These are phyloP conservation scores for Donacobius atricapilla DNA, from an alignment of 2,113 vertebrate species.

Conservation along the genomic window DNA sequence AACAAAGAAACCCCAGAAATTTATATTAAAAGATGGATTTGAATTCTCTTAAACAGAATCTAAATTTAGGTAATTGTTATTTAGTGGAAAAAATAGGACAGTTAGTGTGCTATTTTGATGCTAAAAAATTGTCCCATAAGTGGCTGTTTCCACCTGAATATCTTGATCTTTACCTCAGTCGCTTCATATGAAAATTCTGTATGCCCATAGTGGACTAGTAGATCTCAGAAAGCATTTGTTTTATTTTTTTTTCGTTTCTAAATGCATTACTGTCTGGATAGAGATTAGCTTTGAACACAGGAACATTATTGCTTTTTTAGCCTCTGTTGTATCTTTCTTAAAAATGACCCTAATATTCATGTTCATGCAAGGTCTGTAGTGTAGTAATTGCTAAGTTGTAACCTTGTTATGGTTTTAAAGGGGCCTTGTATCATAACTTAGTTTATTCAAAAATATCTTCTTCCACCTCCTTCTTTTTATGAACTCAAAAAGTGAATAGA, in stretches of 20 bases:
- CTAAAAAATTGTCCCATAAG: background rate
- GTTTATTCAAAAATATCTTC: background rate
- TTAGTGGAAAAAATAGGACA: background rate
- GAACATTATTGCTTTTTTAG: background rate
- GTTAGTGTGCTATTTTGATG: background rate
- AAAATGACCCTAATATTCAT: background rate
- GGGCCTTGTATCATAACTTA: background rate
- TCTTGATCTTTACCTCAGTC: background rate
- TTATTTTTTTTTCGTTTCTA: background rate
- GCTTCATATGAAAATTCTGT: background rate
- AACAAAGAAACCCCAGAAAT: background rate
- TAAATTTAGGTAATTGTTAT: background rate
- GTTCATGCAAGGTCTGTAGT: background rate
- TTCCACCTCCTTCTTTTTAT: background rate
- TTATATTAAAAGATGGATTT: accelerated
- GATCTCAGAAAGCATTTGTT: background rate
- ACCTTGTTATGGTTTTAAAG: background rate
- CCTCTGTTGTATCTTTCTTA: background rate
- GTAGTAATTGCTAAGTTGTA: background rate
- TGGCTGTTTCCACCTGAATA: background rate
- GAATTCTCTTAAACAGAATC: background rate
- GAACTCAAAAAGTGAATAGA: background rate
- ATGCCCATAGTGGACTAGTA: accelerated
- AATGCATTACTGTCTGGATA: background rate
- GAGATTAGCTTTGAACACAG: background rate